Percentiles rank a stretch among this genome's conserved stretches.
Evolutionary conservation across 2,888 invertebrate species (phyloP).

Genomic region (Athalia circularis): DNA sequence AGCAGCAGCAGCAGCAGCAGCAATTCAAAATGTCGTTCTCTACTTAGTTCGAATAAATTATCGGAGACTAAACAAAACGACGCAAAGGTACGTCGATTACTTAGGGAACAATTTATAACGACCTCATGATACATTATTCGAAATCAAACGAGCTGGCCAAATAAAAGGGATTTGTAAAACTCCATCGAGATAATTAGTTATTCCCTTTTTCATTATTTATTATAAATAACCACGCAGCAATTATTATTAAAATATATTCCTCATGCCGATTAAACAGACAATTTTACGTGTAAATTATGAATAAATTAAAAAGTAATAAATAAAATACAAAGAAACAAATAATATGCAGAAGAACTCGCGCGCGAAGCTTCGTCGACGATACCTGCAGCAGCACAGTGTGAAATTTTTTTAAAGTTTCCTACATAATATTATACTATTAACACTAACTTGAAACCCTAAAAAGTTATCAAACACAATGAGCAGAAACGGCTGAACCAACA

Average conservation of each 20-base stretch:
- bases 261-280: constrained; percentile 9
- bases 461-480: too few relatives aligned
- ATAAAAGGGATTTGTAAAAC: background rate
- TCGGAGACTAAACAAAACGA: too few relatives aligned
- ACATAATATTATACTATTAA: too few relatives aligned
- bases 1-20: too few relatives aligned
- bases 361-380: constrained; percentile 13
- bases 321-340: too few relatives aligned
- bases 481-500: too few relatives aligned
- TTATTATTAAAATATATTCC: background rate
- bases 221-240: background rate
- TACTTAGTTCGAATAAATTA: too few relatives aligned
- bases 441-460: too few relatives aligned
- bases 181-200: background rate
- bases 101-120: background rate
- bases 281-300: background rate
- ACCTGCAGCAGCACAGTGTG: background rate
- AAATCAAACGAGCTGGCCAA: constrained; percentile 1
- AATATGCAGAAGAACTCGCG: background rate
- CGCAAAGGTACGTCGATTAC: constrained; percentile 14
- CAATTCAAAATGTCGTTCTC: too few relatives aligned
- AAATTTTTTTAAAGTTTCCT: background rate
- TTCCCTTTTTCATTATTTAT: background rate
- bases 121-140: constrained; percentile 24
- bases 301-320: too few relatives aligned